Evolutionary conservation across 2,797 vertebrate genomes (phyloP).

Genomic region (Tragopan temminckii): DNA sequence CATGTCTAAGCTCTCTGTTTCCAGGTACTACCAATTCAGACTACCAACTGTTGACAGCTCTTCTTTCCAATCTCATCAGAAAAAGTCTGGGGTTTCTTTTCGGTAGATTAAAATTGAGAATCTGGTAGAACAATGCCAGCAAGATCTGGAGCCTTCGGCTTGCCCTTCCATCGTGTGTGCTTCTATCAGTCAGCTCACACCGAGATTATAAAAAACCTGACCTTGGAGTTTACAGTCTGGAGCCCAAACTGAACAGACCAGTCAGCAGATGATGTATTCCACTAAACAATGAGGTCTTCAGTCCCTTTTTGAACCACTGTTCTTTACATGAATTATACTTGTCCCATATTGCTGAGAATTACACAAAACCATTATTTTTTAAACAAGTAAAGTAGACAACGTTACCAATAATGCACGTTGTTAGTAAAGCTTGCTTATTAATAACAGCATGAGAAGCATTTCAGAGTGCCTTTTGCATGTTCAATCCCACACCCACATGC

Average conservation of each 20-base stretch:
- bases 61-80: not conserved
- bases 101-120: slow-evolving; percentile 10
- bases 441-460: not conserved
- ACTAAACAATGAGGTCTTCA: slow-evolving; percentile 55
- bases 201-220: slow-evolving; percentile 74
- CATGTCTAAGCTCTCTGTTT: not conserved
- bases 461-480: not conserved
- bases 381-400: not conserved
- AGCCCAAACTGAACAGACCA: slow-evolving; percentile 61
- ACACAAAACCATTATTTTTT: slow-evolving; percentile 18
- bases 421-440: not conserved
- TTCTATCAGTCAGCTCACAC: slow-evolving; percentile 61
- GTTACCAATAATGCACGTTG: not conserved
- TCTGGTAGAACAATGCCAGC: slow-evolving; percentile 43
- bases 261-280: slow-evolving; percentile 62
- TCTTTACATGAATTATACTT: slow-evolving; percentile 37
- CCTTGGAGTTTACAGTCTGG: slow-evolving; percentile 69
- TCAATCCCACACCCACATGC: not conserved
- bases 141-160: slow-evolving; percentile 61
- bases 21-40: not conserved
- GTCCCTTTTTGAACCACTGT: slow-evolving; percentile 39
- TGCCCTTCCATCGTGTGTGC: slow-evolving; percentile 56
- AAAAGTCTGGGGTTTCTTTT: not conserved
- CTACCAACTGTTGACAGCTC: not conserved
- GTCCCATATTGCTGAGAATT: slow-evolving; percentile 39